Evolutionary conservation across 1,140 invertebrate genomes (phyloP).

Genomic region (Varroa destructor): DNA sequence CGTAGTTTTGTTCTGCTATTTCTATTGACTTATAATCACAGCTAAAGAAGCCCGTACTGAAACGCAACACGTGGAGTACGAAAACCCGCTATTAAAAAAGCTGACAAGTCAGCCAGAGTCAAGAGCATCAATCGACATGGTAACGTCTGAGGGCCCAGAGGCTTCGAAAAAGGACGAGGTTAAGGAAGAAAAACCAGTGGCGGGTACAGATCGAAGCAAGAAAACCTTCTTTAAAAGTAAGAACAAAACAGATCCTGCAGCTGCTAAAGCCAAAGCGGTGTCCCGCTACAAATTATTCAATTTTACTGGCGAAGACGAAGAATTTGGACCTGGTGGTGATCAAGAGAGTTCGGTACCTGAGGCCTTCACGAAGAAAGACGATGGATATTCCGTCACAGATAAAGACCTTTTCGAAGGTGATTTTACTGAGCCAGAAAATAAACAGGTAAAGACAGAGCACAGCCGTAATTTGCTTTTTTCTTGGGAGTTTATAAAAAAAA

Average conservation of each 20-base stretch:
- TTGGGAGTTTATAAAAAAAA: no score
- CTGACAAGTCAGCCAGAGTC: background rate
- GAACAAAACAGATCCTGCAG: constrained; percentile 22
- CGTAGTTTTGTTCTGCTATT: no score
- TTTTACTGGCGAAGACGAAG: background rate
- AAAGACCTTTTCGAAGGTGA: no score
- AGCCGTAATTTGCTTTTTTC: no score
- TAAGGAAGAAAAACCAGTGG: constrained; percentile 19
- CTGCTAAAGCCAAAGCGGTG: constrained; percentile 19
- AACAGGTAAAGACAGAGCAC: no score
- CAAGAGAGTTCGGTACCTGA: constrained; percentile 1
- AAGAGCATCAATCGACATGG: no score
- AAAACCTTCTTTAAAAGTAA: constrained; percentile 24
- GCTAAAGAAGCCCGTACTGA: background rate
- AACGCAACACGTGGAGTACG: constrained; percentile 5
- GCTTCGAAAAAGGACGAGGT: constrained; percentile 1
- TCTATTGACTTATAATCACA: no score
- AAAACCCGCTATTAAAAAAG: constrained; percentile 18
- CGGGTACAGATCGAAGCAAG: background rate
- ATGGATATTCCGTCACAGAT: no score
- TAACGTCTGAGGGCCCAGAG: background rate
- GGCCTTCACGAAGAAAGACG: constrained; percentile 12
- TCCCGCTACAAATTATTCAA: constrained; percentile 21
- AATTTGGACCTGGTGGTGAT: background rate
- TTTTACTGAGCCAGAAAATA: no score